phyloP scores from a whole-genome alignment of 2,797 vertebrate genomes.

The Microctenopoma lineatum region DNA sequence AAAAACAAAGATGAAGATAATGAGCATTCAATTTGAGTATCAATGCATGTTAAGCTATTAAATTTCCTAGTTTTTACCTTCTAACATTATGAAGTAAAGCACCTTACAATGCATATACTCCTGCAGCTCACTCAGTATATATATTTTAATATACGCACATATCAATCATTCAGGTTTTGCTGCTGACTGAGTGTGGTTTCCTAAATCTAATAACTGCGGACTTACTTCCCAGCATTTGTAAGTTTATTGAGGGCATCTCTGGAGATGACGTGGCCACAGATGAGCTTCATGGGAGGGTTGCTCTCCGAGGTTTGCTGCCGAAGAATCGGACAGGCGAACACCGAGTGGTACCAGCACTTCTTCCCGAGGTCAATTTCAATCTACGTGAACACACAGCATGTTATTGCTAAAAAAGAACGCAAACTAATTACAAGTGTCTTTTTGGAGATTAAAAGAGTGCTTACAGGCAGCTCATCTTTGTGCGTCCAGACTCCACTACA shows the following conservation, averaged over 20 bases:
- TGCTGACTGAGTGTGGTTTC: neutral
- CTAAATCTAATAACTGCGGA: neutral
- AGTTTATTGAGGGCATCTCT: slow-evolving; percentile 95
- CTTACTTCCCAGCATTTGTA: slow-evolving; percentile 92
- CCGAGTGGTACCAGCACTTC: slow-evolving; percentile 96
- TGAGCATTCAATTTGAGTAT: no score
- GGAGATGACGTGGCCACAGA: slow-evolving; percentile 93
- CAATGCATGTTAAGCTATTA: no score
- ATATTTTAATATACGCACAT: no score
- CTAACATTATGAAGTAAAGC: no score
- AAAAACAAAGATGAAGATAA: no score
- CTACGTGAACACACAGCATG: slow-evolving; percentile 62
- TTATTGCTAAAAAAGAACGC: neutral
- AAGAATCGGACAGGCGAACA: slow-evolving; percentile 94
- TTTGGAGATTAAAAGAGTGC: slow-evolving; percentile 17
- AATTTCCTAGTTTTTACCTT: no score
- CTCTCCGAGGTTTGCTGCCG: slow-evolving; percentile 93
- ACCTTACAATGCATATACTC: no score
- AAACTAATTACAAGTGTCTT: rapidly evolving
- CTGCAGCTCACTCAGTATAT: no score
- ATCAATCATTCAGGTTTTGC: neutral
- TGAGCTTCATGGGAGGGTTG: slow-evolving; percentile 95
- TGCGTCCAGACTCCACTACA: slow-evolving; percentile 93
- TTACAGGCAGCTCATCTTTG: slow-evolving; percentile 92
- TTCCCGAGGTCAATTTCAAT: slow-evolving; percentile 94